Conservation (phyloP, 2,797 vertebrate genomes). For the Pogonophryne albipinna region DNA sequence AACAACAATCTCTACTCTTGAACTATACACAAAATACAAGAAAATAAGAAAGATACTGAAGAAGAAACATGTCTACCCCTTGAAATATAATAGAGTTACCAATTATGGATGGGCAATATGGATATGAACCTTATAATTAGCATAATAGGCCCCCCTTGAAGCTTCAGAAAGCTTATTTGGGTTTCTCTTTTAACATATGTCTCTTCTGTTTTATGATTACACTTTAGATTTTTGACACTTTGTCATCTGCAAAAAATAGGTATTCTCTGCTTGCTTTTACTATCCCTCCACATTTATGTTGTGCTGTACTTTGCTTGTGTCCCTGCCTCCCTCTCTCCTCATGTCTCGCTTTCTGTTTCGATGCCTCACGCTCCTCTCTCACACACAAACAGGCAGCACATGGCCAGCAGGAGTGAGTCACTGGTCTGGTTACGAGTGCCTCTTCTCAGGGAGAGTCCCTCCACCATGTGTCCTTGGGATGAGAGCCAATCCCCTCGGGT, state of each 20-base stretch:
- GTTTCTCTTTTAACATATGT: too few species aligned
- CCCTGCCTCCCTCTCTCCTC: background rate
- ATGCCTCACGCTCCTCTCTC: constrained; percentile 28
- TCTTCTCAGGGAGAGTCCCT: constrained; percentile 77
- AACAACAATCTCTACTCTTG: too few species aligned
- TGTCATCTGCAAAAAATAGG: constrained; percentile 37
- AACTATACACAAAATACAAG: too few species aligned
- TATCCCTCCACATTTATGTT: constrained; percentile 19
- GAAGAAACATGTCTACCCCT: too few species aligned
- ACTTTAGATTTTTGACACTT: too few species aligned
- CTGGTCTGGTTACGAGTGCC: constrained; percentile 69
- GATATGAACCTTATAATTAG: too few species aligned
- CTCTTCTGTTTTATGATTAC: too few species aligned
- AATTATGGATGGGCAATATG: too few species aligned
- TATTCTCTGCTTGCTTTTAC: constrained; percentile 39
- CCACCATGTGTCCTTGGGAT: constrained; percentile 66
- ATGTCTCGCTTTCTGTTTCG: constrained; percentile 41
- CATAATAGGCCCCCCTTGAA: too few species aligned
- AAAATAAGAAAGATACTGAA: too few species aligned
- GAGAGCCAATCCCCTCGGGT: constrained; percentile 64
- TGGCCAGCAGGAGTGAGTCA: constrained; percentile 77
- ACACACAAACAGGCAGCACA: constrained; percentile 71
- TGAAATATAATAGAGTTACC: too few species aligned
- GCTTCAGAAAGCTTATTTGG: too few species aligned
- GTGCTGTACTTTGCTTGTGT: constrained; percentile 25